phyloP scores from a whole-genome alignment of 1,140 invertebrate genomes.

The Oreohelix idahoensis region DNA sequence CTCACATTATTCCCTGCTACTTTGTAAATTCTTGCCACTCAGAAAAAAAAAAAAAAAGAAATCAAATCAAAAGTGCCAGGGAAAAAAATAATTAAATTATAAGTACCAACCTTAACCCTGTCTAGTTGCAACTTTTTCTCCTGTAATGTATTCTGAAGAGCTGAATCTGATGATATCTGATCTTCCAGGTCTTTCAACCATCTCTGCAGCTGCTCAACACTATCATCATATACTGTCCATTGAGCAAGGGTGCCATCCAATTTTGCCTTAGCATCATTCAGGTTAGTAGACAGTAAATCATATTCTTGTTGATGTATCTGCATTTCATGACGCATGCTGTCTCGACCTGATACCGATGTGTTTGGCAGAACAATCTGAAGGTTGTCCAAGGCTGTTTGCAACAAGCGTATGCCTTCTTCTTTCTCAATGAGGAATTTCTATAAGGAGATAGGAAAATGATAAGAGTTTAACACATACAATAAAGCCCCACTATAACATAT shows the following conservation, averaged over 20 bases:
- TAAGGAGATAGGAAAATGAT: background rate
- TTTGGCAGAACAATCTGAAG: constrained; percentile 94
- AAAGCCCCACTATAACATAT: no score
- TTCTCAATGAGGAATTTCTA: constrained; percentile 64
- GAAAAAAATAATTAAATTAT: no score
- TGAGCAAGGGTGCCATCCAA: constrained; percentile 79
- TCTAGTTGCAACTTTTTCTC: constrained; percentile 94
- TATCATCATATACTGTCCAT: constrained; percentile 70
- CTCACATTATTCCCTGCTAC: no score
- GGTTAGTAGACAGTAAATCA: constrained; percentile 87
- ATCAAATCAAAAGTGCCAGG: no score
- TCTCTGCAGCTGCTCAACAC: constrained; percentile 86
- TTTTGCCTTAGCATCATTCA: constrained; percentile 94
- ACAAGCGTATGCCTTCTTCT: constrained; percentile 91
- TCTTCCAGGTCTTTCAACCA: constrained; percentile 93
- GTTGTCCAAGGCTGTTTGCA: constrained; percentile 88
- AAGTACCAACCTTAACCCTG: constrained; percentile 84
- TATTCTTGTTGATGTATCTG: constrained; percentile 90
- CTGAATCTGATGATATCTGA: constrained; percentile 90
- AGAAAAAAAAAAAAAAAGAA: no score
- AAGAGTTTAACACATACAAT: no score
- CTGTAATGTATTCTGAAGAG: constrained; percentile 90
- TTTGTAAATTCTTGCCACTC: no score
- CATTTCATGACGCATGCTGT: constrained; percentile 86
- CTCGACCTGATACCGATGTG: constrained; percentile 89